These are phyloP conservation scores for Oscheius onirici DNA, from an alignment of 2,888 invertebrate species.

Conservation along the genomic window DNA sequence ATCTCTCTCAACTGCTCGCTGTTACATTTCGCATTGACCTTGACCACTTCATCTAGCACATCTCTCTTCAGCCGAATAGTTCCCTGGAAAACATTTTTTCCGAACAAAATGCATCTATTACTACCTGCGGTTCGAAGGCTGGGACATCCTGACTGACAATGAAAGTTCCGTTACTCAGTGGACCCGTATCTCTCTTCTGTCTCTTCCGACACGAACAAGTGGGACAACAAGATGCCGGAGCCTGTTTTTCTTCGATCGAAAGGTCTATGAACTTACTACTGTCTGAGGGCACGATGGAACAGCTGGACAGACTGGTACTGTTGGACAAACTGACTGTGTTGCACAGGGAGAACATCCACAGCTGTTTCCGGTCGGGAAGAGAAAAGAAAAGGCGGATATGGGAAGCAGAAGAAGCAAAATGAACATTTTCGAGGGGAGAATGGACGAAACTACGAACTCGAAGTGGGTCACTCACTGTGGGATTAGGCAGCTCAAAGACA, in stretches of 20 bases:
- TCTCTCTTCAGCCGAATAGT: constrained; percentile 18
- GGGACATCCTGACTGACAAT: constrained; percentile 38
- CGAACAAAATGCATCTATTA: not conserved
- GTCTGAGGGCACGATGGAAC: constrained; percentile 21
- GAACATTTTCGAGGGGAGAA: not conserved
- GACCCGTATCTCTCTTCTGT: constrained; percentile 14
- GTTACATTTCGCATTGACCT: constrained; percentile 41
- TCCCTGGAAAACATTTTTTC: not conserved
- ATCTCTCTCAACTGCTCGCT: constrained; percentile 41
- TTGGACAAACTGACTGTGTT: constrained; percentile 34
- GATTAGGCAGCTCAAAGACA: constrained; percentile 18
- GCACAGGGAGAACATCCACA: constrained; percentile 42
- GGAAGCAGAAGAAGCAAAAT: not conserved
- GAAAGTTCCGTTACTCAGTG: constrained; percentile 49
- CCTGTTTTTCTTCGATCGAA: not conserved
- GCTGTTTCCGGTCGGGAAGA: constrained; percentile 18
- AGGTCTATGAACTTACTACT: not conserved
- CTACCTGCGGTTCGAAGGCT: not conserved
- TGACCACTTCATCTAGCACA: constrained; percentile 29
- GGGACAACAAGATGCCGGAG: constrained; percentile 33
- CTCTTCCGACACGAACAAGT: constrained; percentile 35
- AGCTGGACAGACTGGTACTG: constrained; percentile 33
- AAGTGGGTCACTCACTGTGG: constrained; percentile 7
- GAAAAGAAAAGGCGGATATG: not conserved
- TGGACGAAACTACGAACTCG: not conserved